These are phyloP conservation scores for Lysandra coridon DNA, from an alignment of 2,888 invertebrate species.

Conservation along the genomic window DNA sequence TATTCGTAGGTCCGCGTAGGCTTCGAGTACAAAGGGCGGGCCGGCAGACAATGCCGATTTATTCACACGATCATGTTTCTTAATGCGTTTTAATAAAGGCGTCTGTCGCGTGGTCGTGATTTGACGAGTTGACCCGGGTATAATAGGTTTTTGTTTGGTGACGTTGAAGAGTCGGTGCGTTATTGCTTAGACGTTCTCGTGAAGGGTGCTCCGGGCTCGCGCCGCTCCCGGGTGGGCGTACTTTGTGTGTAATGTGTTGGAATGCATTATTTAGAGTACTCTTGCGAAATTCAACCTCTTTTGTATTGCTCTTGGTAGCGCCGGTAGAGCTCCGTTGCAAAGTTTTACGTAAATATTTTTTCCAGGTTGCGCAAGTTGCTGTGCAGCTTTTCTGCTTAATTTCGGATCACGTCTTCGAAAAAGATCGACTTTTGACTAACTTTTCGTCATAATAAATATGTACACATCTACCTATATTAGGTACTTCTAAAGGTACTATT, in stretches of 20 bases:
- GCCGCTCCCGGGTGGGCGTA: constrained; percentile 20
- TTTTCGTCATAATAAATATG: background rate
- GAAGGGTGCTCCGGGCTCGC: constrained; percentile 29
- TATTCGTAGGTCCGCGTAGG: constrained; percentile 51
- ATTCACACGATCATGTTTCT: constrained; percentile 31
- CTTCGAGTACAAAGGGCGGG: constrained; percentile 37
- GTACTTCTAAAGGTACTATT: background rate
- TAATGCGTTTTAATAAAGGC: constrained; percentile 27
- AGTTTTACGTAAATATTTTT: constrained; percentile 5
- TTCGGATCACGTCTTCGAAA: background rate
- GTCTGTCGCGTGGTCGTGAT: background rate
- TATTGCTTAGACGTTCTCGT: constrained; percentile 32
- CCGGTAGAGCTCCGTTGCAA: background rate
- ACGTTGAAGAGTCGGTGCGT: constrained; percentile 37
- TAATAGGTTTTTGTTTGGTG: constrained; percentile 32
- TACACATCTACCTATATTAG: too few relatives aligned
- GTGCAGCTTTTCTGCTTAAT: background rate
- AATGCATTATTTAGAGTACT: constrained; percentile 30
- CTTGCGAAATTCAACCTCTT: constrained; percentile 25
- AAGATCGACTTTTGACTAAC: background rate
- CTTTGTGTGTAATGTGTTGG: constrained; percentile 26
- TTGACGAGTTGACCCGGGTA: constrained; percentile 13
- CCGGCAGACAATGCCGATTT: constrained; percentile 27
- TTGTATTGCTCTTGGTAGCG: background rate
- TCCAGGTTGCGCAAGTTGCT: background rate